Evolutionary conservation across 2,113 vertebrate species (phyloP), one percentile per base, ranked within the genome.

Genomic region (Mobula birostris): DNA sequence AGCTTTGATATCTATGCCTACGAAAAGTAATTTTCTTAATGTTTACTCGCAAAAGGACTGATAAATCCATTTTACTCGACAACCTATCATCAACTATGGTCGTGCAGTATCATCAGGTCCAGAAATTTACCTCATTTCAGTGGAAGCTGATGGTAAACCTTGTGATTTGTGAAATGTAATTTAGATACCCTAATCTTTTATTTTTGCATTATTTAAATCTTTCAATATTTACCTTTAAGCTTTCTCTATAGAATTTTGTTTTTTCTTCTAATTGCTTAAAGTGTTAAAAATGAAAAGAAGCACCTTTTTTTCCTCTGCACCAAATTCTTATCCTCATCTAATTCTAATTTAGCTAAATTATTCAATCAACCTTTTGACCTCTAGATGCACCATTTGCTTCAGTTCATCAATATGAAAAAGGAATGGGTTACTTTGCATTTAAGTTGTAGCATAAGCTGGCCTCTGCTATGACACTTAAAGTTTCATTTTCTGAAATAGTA

Each of bases 401-500:
- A 63, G 61, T n/a, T 24, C 12, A n/a, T 63, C 83, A n/a, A 27
- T 48, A 29, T 56, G 29, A 24, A 85, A 85, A 29, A 0, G 2
- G 24, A 19, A 29, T 11, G 40, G 0, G 58, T 29, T 24, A 24
- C 8, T 29, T 27, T 61, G 29, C 12, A 66, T 66, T 32, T 36
- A 66, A 88, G 61, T 32, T n/a, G n/a, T n/a, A 29, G 61, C 85
- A 29, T 12, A 88, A 17, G 29, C 7, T 19, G 40, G 85, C 29
- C 15, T 66, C 14, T 68, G 3, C 14, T 15, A 36, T 32, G 61
- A 66, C 29, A 7, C 8, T n/a, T 2, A n/a, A 87, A 27, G 27
- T 63, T 87, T 58, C 83, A 87, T 61, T 29, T n/a, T 63, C 83
- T 87, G 85, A 90, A 66, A 90, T n/a, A 19, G 61, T 68, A 66